Percentiles rank a stretch among this genome's conserved stretches.
These are phyloP conservation scores for Pogoniulus pusillus DNA, from an alignment of 2,797 vertebrate species.

Conservation along the genomic window DNA sequence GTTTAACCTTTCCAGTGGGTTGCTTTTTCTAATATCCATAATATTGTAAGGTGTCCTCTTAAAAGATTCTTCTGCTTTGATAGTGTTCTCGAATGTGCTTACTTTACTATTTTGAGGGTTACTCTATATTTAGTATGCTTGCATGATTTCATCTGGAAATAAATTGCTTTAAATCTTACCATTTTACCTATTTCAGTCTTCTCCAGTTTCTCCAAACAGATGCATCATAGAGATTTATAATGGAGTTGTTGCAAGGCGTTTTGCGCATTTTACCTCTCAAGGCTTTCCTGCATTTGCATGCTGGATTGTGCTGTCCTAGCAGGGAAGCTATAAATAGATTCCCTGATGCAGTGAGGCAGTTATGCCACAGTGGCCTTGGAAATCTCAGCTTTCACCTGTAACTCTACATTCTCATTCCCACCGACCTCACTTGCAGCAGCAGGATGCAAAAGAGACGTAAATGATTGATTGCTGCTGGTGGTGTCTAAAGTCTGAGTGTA, in stretches of 20 bases:
- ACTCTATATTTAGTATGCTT: not conserved
- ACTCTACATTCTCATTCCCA: conserved; percentile 56
- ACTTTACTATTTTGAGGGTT: not conserved
- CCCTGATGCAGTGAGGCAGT: conserved; percentile 61
- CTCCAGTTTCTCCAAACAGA: conserved; percentile 15
- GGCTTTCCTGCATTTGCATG: conserved; percentile 54
- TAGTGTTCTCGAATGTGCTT: not conserved
- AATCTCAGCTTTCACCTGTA: conserved; percentile 86
- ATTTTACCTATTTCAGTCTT: conserved; percentile 14
- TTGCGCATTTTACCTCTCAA: conserved; percentile 54
- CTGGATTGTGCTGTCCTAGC: conserved; percentile 69
- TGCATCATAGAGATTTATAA: not conserved
- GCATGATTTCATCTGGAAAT: not conserved
- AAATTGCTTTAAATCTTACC: not conserved
- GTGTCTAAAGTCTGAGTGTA: conserved; percentile 88
- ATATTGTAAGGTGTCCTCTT: not conserved
- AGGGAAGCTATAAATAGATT: conserved; percentile 72
- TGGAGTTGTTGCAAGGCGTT: conserved; percentile 19
- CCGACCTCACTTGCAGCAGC: conserved; percentile 59
- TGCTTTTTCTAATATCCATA: not conserved
- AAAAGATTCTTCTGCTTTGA: not conserved
- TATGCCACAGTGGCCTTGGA: conserved; percentile 75
- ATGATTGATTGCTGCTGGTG: conserved; percentile 91
- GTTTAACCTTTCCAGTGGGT: not conserved
- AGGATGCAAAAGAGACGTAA: conserved; percentile 74